Conservation (phyloP, 2,797 vertebrate genomes). For the Melanotaenia parkinsoni region DNA sequence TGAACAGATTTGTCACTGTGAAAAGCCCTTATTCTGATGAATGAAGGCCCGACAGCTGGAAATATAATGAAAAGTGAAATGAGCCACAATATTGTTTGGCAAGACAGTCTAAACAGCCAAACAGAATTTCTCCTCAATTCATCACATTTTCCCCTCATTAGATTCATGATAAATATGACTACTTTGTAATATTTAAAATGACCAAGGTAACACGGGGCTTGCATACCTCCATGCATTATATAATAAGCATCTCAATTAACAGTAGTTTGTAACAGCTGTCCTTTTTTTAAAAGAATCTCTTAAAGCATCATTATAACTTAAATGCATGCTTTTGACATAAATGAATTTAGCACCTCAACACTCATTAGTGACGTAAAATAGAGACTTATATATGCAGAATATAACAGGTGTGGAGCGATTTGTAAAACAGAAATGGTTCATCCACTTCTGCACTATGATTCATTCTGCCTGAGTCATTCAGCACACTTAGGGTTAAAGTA, state of each 20-base stretch:
- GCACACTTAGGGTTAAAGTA: constrained; percentile 85
- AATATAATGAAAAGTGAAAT: constrained; percentile 70
- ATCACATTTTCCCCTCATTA: constrained; percentile 52
- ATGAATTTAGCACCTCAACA: constrained; percentile 40
- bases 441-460: constrained; percentile 77
- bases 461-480: constrained; percentile 71
- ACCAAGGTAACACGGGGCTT: constrained; percentile 26
- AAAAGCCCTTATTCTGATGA: constrained; percentile 64
- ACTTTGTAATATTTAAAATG: constrained; percentile 53
- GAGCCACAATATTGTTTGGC: constrained; percentile 61
- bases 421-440: constrained; percentile 69
- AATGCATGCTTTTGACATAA: constrained; percentile 36
- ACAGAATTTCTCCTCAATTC: constrained; percentile 49
- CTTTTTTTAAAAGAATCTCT: constrained; percentile 12
- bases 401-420: constrained; percentile 23
- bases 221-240: constrained; percentile 27
- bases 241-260: constrained; percentile 32
- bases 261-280: constrained; percentile 17
- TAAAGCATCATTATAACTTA: constrained; percentile 35
- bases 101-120: constrained; percentile 45
- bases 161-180: constrained; percentile 32
- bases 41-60: constrained; percentile 71
- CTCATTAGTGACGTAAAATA: constrained; percentile 3
- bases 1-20: constrained; percentile 65
- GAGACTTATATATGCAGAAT: constrained; percentile 13